A percentile compares a stretch with the other conserved stretches of the same genome.
Conservation (phyloP, 2,888 invertebrate genomes). For the Neoitamus cyanurus region DNA sequence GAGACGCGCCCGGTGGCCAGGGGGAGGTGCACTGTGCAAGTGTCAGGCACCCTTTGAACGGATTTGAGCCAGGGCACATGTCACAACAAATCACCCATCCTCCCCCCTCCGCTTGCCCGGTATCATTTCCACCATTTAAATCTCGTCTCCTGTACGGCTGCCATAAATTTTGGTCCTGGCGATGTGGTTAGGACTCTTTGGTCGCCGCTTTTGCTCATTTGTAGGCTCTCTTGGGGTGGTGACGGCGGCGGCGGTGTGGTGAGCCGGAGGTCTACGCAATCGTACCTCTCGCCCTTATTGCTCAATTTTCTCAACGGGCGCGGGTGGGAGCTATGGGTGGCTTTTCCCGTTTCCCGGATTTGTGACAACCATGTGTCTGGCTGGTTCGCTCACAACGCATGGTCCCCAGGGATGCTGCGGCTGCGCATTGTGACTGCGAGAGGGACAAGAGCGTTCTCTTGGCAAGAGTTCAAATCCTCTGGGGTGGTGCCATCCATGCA, state of each 20-base stretch:
- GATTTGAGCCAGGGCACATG: constrained; percentile 48
- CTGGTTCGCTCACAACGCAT: constrained; percentile 4
- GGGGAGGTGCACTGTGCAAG: constrained; percentile 6
- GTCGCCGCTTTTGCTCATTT: constrained; percentile 31
- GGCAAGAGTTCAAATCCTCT: constrained; percentile 1
- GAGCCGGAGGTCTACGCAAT: constrained; percentile 25
- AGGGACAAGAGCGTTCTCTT: not conserved
- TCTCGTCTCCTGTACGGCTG: constrained; percentile 16
- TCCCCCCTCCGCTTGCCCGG: not conserved
- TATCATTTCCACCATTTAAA: constrained; percentile 43
- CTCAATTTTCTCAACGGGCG: constrained; percentile 28
- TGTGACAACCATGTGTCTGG: constrained; percentile 37
- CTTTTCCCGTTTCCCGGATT: not conserved
- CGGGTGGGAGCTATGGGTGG: too few relatives aligned
- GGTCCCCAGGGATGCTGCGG: not conserved
- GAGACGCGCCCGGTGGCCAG: not conserved
- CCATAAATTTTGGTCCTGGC: constrained; percentile 13
- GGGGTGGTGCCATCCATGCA: not conserved
- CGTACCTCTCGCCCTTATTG: constrained; percentile 20
- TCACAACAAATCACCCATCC: constrained; percentile 51
- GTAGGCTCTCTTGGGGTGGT: not conserved
- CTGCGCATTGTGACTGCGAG: not conserved
- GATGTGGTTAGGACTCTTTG: constrained; percentile 31
- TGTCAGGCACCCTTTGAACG: constrained; percentile 49
- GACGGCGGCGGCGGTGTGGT: not conserved